Conservation (phyloP, 1,140 invertebrate species). For the Maniola jurtina region DNA sequence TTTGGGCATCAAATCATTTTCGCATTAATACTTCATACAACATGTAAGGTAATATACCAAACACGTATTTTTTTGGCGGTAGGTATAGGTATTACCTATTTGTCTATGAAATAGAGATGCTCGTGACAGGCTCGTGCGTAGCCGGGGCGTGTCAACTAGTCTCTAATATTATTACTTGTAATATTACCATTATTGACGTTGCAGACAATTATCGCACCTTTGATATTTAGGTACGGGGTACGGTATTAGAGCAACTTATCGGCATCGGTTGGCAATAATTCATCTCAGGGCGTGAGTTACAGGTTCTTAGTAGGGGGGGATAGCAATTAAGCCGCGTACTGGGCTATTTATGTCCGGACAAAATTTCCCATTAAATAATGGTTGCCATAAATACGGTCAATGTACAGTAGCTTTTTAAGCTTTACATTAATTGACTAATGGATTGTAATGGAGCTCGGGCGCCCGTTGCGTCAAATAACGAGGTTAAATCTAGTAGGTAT, state of each 20-base stretch:
- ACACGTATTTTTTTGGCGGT: too few species aligned
- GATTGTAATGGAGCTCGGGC: conserved; percentile 25
- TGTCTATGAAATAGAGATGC: too few species aligned
- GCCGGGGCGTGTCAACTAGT: too few species aligned
- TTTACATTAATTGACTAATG: conserved; percentile 35
- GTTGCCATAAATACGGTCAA: conserved; percentile 15
- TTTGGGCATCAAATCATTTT: too few species aligned
- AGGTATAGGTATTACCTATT: too few species aligned
- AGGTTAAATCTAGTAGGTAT: conserved; percentile 3
- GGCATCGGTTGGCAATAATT: not conserved
- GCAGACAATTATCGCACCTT: not conserved
- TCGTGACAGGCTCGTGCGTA: too few species aligned
- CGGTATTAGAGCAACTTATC: conserved; percentile 4
- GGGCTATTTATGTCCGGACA: conserved; percentile 20
- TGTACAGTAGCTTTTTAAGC: conserved; percentile 23
- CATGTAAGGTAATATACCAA: too few species aligned
- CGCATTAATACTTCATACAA: too few species aligned
- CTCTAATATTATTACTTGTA: not conserved
- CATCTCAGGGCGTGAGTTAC: conserved; percentile 7
- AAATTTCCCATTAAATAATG: conserved; percentile 13
- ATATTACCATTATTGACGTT: not conserved
- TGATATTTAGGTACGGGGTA: not conserved
- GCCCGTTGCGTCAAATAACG: conserved; percentile 19
- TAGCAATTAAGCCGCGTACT: conserved; percentile 21
- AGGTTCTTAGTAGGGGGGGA: conserved; percentile 15